Base-by-base conservation (phyloP, 2,888 invertebrate species). In the Hipparchia sbordonii region DNA sequence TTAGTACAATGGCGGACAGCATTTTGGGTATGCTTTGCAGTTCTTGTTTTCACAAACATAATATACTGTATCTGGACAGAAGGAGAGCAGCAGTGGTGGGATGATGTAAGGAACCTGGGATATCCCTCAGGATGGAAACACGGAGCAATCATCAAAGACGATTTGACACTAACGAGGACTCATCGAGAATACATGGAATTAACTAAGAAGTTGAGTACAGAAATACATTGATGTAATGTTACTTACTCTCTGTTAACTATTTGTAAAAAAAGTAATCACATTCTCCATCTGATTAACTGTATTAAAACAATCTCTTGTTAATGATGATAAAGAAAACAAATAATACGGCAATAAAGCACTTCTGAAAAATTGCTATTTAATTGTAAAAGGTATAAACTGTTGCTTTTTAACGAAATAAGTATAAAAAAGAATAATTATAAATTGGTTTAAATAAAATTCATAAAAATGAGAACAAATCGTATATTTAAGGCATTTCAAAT, bases 21-120 rank as follows among this genome's bases (percentile, higher is more conserved):
- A 0, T 96, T 96, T 80, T 95, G 96, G 95, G 95, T 96, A 63
- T 94, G 95, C 13, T 90, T 95, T 48, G 93, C 78, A 0, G 93
- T 96, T 5, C 94, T 96, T 74, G 76, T 94, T 5, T 78, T 90
- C 0, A 95, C 95, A 0, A 95, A 95, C 79, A 66, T 94, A 0
- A 85, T 95, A 4, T 96, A 95, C 81, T 80, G 94, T 0, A 54
- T 95, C 2, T 95, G 91, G 79, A 95, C 95, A 0, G 95, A 95
- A 73, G 96, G 95, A 0, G 94, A 95, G 63, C 93, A 95, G 12
- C 95, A 96, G 77, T 90, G 92, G 74, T 96, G 96, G 96, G 95
- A 96, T 80, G 90, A 94, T 71, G 89, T 92, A 0, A 82, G 88
- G 57, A 78, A 81, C 51, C 78, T 80, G 66, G 84, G 84, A 4